phyloP scores from a whole-genome alignment of 2,888 invertebrate genomes.

The Folsomia manolachei region DNA sequence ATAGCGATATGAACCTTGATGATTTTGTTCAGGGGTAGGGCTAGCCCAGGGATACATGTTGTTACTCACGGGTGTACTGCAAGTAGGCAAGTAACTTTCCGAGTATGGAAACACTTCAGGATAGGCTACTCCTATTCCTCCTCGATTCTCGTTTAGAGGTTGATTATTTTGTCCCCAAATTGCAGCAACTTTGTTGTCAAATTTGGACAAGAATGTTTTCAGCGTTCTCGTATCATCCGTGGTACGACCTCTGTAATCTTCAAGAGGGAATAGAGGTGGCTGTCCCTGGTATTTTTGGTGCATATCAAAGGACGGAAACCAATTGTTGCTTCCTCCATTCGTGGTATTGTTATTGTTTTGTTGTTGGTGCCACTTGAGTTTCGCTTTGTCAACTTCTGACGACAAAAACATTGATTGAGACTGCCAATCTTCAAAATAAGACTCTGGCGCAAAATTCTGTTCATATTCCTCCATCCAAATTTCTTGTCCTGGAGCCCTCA shows the following conservation, averaged over 20 bases:
- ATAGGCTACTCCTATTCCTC: too few relatives aligned
- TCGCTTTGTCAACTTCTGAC: neutral
- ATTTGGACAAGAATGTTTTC: conserved; percentile 48
- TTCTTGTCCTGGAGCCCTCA: too few relatives aligned
- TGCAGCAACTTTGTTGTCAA: conserved; percentile 50
- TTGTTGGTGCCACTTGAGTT: neutral
- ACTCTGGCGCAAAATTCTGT: neutral
- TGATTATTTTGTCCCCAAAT: conserved; percentile 44
- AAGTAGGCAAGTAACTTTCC: conserved; percentile 29
- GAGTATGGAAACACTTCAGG: conserved; percentile 10
- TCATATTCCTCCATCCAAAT: too few relatives aligned
- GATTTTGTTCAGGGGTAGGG: conserved; percentile 27
- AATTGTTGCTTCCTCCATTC: neutral
- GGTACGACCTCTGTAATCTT: conserved; percentile 11
- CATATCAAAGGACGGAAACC: neutral
- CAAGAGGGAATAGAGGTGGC: neutral
- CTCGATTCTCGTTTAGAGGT: too few relatives aligned
- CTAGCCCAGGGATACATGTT: conserved; percentile 31
- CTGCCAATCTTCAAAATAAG: conserved; percentile 5
- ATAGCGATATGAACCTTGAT: neutral
- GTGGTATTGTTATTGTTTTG: too few relatives aligned
- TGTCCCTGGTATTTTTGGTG: neutral
- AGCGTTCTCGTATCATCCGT: conserved; percentile 47
- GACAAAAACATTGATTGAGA: neutral
- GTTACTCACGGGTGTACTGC: conserved; percentile 33